Base-by-base conservation (phyloP, 2,888 invertebrate genomes). In the Phengaris alcon region DNA sequence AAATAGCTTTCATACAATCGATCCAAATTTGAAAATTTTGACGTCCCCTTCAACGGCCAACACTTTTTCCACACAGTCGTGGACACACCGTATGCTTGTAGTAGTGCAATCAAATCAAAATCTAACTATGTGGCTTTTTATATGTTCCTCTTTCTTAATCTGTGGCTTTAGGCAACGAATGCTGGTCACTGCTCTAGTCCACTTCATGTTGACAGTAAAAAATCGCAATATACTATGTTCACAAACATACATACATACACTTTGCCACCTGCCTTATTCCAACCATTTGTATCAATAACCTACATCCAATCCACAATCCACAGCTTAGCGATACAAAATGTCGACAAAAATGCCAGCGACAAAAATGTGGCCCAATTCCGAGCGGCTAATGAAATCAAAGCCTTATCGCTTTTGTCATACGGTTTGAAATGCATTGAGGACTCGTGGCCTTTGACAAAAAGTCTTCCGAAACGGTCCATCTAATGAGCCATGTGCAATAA, bases 401-500 rank as follows among this genome's bases (percentile, higher is more conserved):
- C 80, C 75, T 57, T 82, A 78, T 73, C 12, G 6, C 44, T 70
- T 22, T 75, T 73, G 57, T 15, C 52, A 75, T 82, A 82, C 74
- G 77, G 82, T 77, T 68, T 68, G 75, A 73, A 80, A 79, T 82
- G 72, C 75, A 68, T 74, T 75, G 77, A 57, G 12, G 3, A 54
- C 15, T 13, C 6, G 75, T 80, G 83, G 83, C 83, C 84, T 85
- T 86, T 86, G 83, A 82, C 82, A 83, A 83, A 84, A 85, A 85
- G 82, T 82, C 81, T 83, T 85, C 82, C 80, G 81, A 76, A 81
- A 80, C 80, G 82, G 82, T 78, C 81, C 77, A 81, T 82, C 85
- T 88, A 88, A 88, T 88, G 87, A 88, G 87, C 80, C 87, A 82
- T 86, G 82, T 82, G 84, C 83, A 86, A 86, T 85, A 85, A 87